Conservation (phyloP, 2,888 invertebrate species). For the Pteria penguin region DNA sequence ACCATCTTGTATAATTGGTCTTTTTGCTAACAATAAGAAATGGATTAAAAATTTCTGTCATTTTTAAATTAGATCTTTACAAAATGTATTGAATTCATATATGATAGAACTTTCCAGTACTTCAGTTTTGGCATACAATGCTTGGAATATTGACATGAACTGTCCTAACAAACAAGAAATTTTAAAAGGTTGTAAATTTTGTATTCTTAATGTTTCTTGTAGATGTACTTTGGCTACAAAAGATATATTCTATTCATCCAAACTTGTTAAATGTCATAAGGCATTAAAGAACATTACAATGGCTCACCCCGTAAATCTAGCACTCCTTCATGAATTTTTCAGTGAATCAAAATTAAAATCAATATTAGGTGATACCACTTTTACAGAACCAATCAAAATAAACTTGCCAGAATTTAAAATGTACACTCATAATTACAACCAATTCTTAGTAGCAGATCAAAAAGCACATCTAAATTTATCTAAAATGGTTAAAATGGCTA, state of each 20-base stretch:
- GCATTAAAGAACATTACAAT: background rate
- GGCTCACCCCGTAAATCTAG: background rate
- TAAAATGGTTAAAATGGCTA: conserved; percentile 41
- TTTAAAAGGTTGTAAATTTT: background rate
- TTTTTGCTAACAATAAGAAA: conserved; percentile 5
- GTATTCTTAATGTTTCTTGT: too few species aligned
- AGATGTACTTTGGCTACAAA: too few species aligned
- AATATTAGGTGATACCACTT: background rate
- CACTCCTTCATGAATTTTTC: background rate
- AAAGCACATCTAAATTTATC: conserved; percentile 36
- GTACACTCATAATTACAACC: background rate
- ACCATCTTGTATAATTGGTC: conserved; percentile 6
- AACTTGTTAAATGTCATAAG: too few species aligned
- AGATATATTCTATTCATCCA: too few species aligned
- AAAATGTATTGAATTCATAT: background rate
- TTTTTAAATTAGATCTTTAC: too few species aligned
- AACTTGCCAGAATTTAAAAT: conserved; percentile 3
- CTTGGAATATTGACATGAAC: conserved; percentile 2
- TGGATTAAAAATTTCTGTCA: background rate
- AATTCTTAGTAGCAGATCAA: background rate
- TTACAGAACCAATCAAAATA: background rate
- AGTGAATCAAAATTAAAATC: conserved; percentile 1
- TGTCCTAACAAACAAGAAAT: conserved; percentile 4
- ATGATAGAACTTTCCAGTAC: background rate
- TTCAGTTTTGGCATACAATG: conserved; percentile 1